Percentiles rank a stretch among this genome's conserved stretches.
These are phyloP conservation scores for Heloderma charlesbogerti DNA, from an alignment of 2,113 vertebrate genomes.

Conservation along the genomic window DNA sequence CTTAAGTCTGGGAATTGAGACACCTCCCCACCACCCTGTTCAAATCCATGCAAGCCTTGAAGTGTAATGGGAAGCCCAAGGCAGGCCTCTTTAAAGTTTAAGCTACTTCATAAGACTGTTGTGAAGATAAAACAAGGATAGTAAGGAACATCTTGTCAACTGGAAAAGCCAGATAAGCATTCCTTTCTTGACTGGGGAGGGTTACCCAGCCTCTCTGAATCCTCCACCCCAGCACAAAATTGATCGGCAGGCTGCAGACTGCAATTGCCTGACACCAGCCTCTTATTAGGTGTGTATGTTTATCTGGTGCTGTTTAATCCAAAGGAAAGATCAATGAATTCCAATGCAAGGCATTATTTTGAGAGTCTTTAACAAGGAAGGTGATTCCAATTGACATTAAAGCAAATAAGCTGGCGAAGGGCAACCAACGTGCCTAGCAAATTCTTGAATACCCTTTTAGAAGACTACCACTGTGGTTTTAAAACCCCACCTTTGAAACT, in stretches of 20 bases:
- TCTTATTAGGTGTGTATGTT: neutral
- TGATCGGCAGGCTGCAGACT: neutral
- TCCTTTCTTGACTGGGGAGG: neutral
- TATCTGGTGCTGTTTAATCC: neutral
- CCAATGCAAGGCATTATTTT: neutral
- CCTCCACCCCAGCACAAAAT: neutral
- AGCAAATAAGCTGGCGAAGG: neutral
- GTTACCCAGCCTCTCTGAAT: too few species aligned
- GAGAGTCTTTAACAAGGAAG: neutral
- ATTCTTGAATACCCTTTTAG: neutral
- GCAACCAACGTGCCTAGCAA: neutral
- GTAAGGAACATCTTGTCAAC: too few species aligned
- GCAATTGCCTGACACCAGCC: neutral
- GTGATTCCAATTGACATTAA: neutral
- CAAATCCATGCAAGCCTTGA: neutral
- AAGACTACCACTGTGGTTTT: too few species aligned
- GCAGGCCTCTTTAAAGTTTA: neutral
- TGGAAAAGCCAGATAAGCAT: neutral
- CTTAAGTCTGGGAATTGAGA: neutral
- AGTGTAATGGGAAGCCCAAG: neutral
- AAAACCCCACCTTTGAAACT: neutral
- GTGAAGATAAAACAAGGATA: neutral
- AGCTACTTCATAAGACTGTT: rapidly evolving
- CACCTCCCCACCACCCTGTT: neutral
- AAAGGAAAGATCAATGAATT: too few species aligned